Evolutionary conservation across 2,888 invertebrate genomes (phyloP).

Genomic region (Pollenia angustigena): DNA sequence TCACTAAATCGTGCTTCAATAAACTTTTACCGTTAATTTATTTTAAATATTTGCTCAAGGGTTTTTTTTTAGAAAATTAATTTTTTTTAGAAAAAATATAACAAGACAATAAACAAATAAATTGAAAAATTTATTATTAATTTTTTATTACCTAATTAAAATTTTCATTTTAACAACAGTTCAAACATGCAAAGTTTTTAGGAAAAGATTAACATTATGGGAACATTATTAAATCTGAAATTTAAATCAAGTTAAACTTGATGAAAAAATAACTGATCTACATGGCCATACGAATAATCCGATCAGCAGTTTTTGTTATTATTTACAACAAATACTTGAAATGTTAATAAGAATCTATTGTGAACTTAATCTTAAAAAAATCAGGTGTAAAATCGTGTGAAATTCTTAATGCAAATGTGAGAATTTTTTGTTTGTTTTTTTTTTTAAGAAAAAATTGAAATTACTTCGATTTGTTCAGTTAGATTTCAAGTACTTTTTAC

Average conservation of each 20-base stretch:
- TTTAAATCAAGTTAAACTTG: background rate
- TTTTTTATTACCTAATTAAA: conserved; percentile 27
- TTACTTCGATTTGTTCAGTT: background rate
- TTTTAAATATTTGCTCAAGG: background rate
- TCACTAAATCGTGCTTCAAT: background rate
- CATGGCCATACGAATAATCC: conserved; percentile 22
- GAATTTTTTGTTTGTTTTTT: background rate
- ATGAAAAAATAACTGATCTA: conserved; percentile 19
- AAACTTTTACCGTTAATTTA: background rate
- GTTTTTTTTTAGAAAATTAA: background rate
- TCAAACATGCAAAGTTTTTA: conserved; percentile 16
- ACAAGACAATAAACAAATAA: conserved; percentile 11
- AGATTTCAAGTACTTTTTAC: conserved; percentile 17
- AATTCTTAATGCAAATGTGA: conserved; percentile 43
- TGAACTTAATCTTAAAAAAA: background rate
- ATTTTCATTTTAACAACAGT: background rate
- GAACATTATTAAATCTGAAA: background rate
- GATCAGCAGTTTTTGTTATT: background rate
- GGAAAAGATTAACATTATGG: background rate
- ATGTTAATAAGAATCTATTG: conserved; percentile 2
- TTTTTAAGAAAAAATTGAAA: background rate
- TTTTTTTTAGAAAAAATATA: background rate
- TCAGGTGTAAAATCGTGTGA: conserved; percentile 48
- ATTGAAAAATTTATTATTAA: background rate
- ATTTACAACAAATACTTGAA: conserved; percentile 49